Conservation (phyloP, 2,888 invertebrate genomes). For the Xestia ashworthii region DNA sequence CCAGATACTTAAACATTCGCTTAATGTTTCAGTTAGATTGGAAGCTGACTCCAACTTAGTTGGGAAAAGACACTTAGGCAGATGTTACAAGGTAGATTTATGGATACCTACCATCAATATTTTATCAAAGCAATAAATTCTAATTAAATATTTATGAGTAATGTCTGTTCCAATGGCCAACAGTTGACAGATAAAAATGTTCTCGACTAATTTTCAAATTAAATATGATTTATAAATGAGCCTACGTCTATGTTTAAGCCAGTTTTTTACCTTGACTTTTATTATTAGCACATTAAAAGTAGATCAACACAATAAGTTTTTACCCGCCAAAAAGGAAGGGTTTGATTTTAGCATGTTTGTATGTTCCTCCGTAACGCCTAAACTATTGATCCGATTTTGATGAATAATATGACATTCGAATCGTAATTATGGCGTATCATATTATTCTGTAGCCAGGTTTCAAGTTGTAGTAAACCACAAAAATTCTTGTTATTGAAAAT, state of each 20-base stretch:
- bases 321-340: too few species aligned
- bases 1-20: not conserved
- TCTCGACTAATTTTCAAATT: slow-evolving; percentile 29
- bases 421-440: too few species aligned
- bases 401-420: too few species aligned
- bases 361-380: too few species aligned
- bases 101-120: slow-evolving; percentile 1
- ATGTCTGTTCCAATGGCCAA: slow-evolving; percentile 14
- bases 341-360: too few species aligned
- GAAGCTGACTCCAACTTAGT: not conserved
- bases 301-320: not conserved
- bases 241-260: not conserved
- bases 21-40: not conserved
- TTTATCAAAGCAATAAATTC: slow-evolving; percentile 23
- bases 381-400: too few species aligned
- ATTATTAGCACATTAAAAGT: slow-evolving; percentile 5
- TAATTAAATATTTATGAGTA: slow-evolving; percentile 33
- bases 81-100: not conserved
- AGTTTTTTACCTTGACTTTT: slow-evolving; percentile 13
- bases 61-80: not conserved
- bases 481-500: not conserved
- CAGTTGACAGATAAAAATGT: slow-evolving; percentile 33
- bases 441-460: too few species aligned
- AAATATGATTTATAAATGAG: slow-evolving; percentile 35
- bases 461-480: too few species aligned